phyloP scores from a whole-genome alignment of 2,888 invertebrate genomes.

The Blastobasis lacticolella region DNA sequence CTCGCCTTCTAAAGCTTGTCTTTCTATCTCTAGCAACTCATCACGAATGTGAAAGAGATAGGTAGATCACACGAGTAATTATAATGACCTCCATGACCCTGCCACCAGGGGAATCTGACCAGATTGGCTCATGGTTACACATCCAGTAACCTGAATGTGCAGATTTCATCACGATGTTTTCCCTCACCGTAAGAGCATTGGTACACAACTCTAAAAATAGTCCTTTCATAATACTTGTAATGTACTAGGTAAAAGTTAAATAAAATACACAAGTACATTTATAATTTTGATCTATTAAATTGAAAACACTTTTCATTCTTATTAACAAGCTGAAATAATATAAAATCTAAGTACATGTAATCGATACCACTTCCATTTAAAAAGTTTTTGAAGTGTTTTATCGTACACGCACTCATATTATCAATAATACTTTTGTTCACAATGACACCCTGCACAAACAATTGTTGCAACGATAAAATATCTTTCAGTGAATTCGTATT shows the following conservation, averaged over 20 bases:
- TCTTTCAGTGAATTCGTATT: neutral
- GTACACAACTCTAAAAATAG: too few species aligned
- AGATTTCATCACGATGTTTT: too few species aligned
- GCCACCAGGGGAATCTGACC: too few species aligned
- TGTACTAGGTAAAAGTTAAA: neutral
- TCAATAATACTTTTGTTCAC: neutral
- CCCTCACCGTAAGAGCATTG: too few species aligned
- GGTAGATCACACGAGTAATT: too few species aligned
- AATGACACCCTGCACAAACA: constrained; percentile 2
- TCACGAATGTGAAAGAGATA: too few species aligned
- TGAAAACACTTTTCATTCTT: constrained; percentile 7
- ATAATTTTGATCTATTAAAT: constrained; percentile 13
- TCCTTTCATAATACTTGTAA: too few species aligned
- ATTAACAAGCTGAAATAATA: constrained; percentile 5
- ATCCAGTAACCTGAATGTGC: too few species aligned
- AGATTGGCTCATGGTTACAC: too few species aligned
- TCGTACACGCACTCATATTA: neutral
- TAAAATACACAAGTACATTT: constrained; percentile 2
- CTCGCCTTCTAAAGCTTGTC: too few species aligned
- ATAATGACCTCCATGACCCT: too few species aligned
- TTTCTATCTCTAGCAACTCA: too few species aligned
- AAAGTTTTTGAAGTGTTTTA: neutral
- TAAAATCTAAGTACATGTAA: constrained; percentile 6
- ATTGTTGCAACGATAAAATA: neutral
- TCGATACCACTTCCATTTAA: constrained; percentile 1